Evolutionary conservation across 2,888 invertebrate genomes (phyloP).

Genomic region (Opisthograptis luteolata): DNA sequence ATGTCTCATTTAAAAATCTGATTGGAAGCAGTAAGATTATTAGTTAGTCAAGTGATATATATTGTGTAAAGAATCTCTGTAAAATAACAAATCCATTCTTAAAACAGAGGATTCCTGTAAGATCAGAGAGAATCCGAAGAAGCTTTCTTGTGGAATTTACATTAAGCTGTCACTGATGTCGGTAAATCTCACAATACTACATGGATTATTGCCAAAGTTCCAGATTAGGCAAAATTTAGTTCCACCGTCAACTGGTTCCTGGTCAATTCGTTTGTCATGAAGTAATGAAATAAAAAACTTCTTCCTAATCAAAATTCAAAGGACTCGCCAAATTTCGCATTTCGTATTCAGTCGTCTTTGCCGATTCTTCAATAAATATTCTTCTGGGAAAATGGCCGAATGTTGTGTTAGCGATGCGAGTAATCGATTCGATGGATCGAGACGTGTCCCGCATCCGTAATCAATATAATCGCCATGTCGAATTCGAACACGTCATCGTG

Average conservation of each 20-base stretch:
- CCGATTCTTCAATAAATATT: constrained; percentile 46
- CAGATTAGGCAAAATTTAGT: background rate
- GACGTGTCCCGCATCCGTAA: constrained; percentile 53
- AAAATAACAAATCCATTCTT: background rate
- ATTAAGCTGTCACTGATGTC: background rate
- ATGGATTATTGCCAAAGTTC: background rate
- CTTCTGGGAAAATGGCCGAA: constrained; percentile 50
- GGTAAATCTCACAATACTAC: constrained; percentile 6
- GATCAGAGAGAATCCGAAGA: background rate
- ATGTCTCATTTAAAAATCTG: no score
- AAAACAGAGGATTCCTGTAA: background rate
- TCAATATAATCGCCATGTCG: constrained; percentile 47
- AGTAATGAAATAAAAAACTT: background rate
- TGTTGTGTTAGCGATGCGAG: constrained; percentile 44
- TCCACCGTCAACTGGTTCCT: no score
- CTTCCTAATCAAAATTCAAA: constrained; percentile 26
- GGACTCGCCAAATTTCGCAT: constrained; percentile 30
- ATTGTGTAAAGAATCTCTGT: no score
- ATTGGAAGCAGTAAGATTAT: no score
- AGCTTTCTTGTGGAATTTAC: background rate
- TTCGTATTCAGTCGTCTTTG: constrained; percentile 41
- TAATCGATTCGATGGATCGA: constrained; percentile 50
- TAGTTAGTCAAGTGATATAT: no score
- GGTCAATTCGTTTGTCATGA: constrained; percentile 3
- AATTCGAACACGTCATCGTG: constrained; percentile 40